Evolutionary conservation across 2,888 invertebrate genomes (phyloP), one percentile per base, ranked within the genome.

Genomic region (Hyppa rectilinea): DNA sequence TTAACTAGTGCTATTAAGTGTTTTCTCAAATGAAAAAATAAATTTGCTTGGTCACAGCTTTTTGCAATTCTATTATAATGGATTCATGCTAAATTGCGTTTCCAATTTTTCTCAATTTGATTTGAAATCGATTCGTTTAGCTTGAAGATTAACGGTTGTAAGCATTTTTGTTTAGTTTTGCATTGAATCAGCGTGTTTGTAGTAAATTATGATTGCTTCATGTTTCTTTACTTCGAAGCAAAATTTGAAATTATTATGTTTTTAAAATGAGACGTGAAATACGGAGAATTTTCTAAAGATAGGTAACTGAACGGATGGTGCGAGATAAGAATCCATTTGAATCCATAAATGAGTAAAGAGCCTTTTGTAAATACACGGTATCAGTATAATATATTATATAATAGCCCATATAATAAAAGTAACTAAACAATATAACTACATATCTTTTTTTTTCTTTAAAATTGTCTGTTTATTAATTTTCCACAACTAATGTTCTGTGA

Each of bases 41-140:
- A 69, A 67, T 63, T 49, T 62, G 50, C 20, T 73, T 62, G 55
- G 59, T 70, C 82, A 72, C 71, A 74, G 40, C 53, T 67, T 70
- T 78, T 71, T 80, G 75, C 71, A 81, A 74, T 74, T 72, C 67
- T 81, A 67, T 80, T 82, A 52, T 68, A 81, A 76, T 75, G 61
- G 62, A 82, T 70, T 78, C 73, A 71, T 75, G 78, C 61, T 75
- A 71, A 71, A 82, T 74, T 79, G 76, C 78, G 81, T 79, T 76
- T 79, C 71, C 65, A 83, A 82, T 76, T 81, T 81, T 75, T 72
- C 70, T 77, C 74, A 81, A 83, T 83, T 83, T 79, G 55, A 76
- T 79, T 81, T 76, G 38, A 71, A 82, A 82, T 82, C 59, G 77
- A 83, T 83, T 83, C 81, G 82, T 79, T 82, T 71, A 59, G 81